Percentiles rank a stretch among this genome's conserved stretches.
Evolutionary conservation across 1,140 invertebrate genomes (phyloP).

Genomic region (Drosophila busckii): DNA sequence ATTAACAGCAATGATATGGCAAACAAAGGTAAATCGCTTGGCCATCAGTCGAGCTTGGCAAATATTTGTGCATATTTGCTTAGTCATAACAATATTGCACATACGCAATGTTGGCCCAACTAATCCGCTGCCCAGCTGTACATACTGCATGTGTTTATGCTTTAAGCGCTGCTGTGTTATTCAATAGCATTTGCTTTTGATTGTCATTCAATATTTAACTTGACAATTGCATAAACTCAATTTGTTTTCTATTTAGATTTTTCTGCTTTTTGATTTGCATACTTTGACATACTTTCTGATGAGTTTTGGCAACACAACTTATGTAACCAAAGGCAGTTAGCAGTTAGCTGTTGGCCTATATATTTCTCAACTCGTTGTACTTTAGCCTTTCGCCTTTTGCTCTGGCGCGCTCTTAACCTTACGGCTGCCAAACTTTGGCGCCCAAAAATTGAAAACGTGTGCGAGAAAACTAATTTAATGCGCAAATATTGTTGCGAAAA

Average conservation of each 20-base stretch:
- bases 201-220: no score
- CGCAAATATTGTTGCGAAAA: conserved; percentile 49
- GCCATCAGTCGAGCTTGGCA: conserved; percentile 3
- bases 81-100: conserved; percentile 35
- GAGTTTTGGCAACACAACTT: no score
- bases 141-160: conserved; percentile 3
- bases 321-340: no score
- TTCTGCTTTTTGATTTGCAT: no score
- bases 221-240: no score
- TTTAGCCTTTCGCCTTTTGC: not conserved
- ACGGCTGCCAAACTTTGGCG: conserved; percentile 50
- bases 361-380: not conserved
- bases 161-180: no score
- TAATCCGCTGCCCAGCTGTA: conserved; percentile 17
- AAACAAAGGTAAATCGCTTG: conserved; percentile 28
- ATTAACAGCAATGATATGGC: no score
- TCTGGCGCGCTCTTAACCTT: conserved; percentile 2
- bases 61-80: conserved; percentile 54
- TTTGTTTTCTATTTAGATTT: no score
- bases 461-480: conserved; percentile 66
- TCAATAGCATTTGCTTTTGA: no score
- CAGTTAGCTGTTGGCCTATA: conserved; percentile 12
- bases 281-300: no score
- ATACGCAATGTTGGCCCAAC: conserved; percentile 34
- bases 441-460: conserved; percentile 69